Base-by-base conservation (phyloP, 2,888 invertebrate genomes). In the Callosobruchus maculatus region DNA sequence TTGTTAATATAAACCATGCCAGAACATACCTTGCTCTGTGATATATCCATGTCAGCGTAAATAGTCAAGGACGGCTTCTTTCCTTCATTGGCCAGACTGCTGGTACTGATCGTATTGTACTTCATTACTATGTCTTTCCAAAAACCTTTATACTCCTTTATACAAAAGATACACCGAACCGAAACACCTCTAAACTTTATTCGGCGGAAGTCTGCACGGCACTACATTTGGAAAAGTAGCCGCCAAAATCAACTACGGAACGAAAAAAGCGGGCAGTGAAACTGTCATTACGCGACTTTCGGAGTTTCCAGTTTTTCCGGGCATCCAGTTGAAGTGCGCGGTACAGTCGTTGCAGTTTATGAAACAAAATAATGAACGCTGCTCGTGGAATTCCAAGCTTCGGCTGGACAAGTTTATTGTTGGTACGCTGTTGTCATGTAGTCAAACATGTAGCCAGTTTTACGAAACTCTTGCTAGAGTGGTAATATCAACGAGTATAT, bases 61-160 rank as follows among this genome's bases (percentile, higher is more conserved):
- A 92, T 91, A 81, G 92, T 92, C 76, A 92, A 88, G 76, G 91
- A 91, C 70, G 92, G 91, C 82, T 92, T 91, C 83, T 91, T 92
- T 82, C 90, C 90, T 83, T 92, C 92, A 83, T 90, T 90, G 84
- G 90, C 89, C 83, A 92, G 89, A 86, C 91, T 92, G 86, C 91
- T 91, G 78, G 91, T 90, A 82, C 92, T 89, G 26, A 92, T 90
- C 80, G 90, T 90, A 79, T 91, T 90, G 87, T 91, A 91, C 88
- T 91, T 91, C 91, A 91, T 75, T 30, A 68, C 1, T 21, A 9
- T 68, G 68, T 20, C 68, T 49, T 49, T 49, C 49, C 7, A 49
- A 18, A 49, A 49, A 13, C 49, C 49, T 49, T 13, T 49, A 13
- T 26, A 4, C 3, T 2, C 26, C 7, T 26, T 4, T 26, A 26